Evolutionary conservation across 1,140 invertebrate genomes (phyloP), one percentile per base, ranked within the genome.

Genomic region (Drosophila sechellia): DNA sequence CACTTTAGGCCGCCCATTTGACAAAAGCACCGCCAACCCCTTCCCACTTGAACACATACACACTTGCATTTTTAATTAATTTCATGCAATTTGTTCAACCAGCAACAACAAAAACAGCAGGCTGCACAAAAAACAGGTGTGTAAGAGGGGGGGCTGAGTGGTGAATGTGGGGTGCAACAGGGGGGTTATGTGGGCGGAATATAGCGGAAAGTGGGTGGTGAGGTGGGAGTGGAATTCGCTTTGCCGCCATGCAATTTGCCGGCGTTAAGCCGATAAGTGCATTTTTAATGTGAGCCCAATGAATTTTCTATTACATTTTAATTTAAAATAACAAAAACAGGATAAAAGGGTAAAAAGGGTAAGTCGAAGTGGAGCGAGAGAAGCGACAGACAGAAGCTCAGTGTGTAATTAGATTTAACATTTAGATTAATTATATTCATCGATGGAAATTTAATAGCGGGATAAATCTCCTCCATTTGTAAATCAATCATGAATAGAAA

Each of bases 301-400:
- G 76, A 87, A 87, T 89, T 87, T 86, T 87, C 84, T 87, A 89
- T 87, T 87, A 87, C 84, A 80, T 84, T 84, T 87, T 89, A 87
- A 87, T 87, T 87, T 87, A 89, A 87, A 87, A 89, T 83, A 83
- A 87, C 75, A 87, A 79, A 87, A 72, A 69, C 63, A 25, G 25
- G 4, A 8, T 8, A 48, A 34, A 59, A 15, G 0, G 17, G 5
- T 11, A 1, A 31, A 12, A 68, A n/a, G n/a, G 37, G 22, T 5
- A 39, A 39, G 31, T 31, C 37, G 12, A 13, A 3, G 13, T 12
- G 13, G 37, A 39, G n/a, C 11, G 10, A 13, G 10, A 0, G 17
- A 53, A 40, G 13, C 40, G 17, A 17, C 46, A 25, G 46, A 61
- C 22, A 49, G 20, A 40, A 49, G 43, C 54, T 58, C 69, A 68